Base-by-base conservation (phyloP, 2,113 vertebrate species). In the Phyllostomus discolor region DNA sequence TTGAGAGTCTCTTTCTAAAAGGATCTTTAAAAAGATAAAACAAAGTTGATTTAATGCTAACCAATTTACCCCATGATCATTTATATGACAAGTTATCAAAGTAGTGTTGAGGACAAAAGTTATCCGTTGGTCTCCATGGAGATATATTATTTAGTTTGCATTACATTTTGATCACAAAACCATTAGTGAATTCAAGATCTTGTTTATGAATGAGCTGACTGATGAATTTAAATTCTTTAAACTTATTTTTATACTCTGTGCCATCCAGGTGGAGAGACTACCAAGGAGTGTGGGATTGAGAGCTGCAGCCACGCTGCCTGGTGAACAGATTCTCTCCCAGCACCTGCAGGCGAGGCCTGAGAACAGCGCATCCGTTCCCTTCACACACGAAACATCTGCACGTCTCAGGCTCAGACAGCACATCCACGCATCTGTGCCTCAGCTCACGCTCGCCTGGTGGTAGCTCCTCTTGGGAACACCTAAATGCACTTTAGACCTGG, bases 371-470 rank as follows among this genome's bases (percentile, higher is more conserved):
- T 69, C 75, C 17, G 24, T 54, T 43, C 15, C 72, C 62, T 43
- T 85, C 24, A n/a, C 2, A 0, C 2, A 0, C 12, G 4, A n/a
- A 67, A 59, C 9, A 8, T 24, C 59, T 7, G 19, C 41, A 48
- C 17, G 26, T n/a, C 64, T n/a, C 0, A 12, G 19, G 12, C 41
- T 57, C 24, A 1, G 28, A 24, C 15, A 50, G 46, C 5, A 1
- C 4, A 24, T 28, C 59, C 59, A 62, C 15, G 17, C 7, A 19
- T 41, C 80, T 14, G 33, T 14, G 41, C 41, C 33, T 33, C 67
- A 1, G 20, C 38, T 4, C 35, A 52, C 0, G 3, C 5, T 0
- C 0, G 0, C 35, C n/a, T 15, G 28, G 59, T 11, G 43, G 7
- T 17, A 26, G 59, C 35, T 57, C 62, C 62, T 16, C 19, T 19